Evolutionary conservation across 2,113 vertebrate genomes (phyloP).

Genomic region (Bungarus multicinctus): DNA sequence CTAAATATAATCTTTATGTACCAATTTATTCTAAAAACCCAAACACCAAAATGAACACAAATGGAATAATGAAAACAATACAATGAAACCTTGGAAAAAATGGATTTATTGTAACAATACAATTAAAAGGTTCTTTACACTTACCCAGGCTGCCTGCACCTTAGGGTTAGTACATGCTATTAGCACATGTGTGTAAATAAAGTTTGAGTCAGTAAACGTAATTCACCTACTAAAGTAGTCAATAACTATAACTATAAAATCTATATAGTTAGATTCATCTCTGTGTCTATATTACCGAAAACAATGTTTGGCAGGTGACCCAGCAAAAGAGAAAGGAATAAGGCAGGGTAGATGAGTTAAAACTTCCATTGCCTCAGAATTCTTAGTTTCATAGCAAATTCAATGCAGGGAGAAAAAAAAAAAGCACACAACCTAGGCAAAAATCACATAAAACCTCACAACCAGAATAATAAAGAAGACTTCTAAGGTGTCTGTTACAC

Average conservation of each 20-base stretch:
- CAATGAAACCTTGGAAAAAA: not conserved
- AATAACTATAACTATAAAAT: not conserved
- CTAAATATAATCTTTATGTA: not conserved
- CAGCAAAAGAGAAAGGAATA: not conserved
- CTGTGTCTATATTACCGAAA: not conserved
- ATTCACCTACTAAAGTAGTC: not conserved
- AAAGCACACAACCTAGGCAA: not conserved
- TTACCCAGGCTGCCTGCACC: not conserved
- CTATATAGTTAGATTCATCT: not conserved
- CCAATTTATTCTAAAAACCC: not conserved
- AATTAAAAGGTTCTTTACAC: not conserved
- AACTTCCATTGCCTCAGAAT: not conserved
- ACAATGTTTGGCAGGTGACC: not conserved
- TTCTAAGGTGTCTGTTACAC: not conserved
- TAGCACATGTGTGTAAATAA: not conserved
- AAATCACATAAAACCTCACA: not conserved
- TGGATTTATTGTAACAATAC: not conserved
- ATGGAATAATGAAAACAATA: not conserved
- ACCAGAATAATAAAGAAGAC: not conserved
- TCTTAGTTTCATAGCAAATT: not conserved
- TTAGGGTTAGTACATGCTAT: not conserved
- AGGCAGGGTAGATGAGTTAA: not conserved
- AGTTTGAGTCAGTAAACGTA: not conserved
- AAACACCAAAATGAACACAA: not conserved
- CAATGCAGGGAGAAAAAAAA: not conserved